Percentiles rank a stretch among this genome's conserved stretches.
Evolutionary conservation across 2,797 vertebrate genomes (phyloP).

Genomic region (Mionectes olivaceus): DNA sequence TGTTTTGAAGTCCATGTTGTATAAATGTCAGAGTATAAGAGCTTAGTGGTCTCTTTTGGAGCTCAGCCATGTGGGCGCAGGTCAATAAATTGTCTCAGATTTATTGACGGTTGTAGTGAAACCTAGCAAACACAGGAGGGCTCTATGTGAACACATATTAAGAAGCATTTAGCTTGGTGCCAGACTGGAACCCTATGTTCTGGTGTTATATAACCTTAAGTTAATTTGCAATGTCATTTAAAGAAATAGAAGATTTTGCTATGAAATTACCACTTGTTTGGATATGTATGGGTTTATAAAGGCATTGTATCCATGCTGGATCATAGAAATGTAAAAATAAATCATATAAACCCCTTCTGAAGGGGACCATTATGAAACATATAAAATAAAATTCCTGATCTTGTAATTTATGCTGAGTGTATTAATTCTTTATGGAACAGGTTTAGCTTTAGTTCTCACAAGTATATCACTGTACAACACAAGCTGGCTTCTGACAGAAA

Average conservation of each 20-base stretch:
- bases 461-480: neutral
- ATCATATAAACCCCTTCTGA: neutral
- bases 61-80: neutral
- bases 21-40: neutral
- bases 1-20: neutral
- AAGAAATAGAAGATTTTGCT: neutral
- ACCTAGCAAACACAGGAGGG: conserved; percentile 52
- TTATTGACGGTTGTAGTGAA: conserved; percentile 19
- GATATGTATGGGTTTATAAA: neutral
- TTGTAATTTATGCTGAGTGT: neutral
- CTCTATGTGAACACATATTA: neutral
- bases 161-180: neutral
- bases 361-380: neutral
- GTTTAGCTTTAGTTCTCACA: neutral
- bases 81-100: neutral
- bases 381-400: neutral
- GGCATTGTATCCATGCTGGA: neutral
- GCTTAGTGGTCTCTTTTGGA: neutral
- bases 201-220: neutral
- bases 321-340: neutral
- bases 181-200: neutral
- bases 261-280: neutral
- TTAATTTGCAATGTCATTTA: neutral
- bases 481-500: neutral
- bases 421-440: neutral